Percentiles rank a stretch among this genome's conserved stretches.
Evolutionary conservation across 2,888 invertebrate species (phyloP).

Genomic region (Lycia hirtaria): DNA sequence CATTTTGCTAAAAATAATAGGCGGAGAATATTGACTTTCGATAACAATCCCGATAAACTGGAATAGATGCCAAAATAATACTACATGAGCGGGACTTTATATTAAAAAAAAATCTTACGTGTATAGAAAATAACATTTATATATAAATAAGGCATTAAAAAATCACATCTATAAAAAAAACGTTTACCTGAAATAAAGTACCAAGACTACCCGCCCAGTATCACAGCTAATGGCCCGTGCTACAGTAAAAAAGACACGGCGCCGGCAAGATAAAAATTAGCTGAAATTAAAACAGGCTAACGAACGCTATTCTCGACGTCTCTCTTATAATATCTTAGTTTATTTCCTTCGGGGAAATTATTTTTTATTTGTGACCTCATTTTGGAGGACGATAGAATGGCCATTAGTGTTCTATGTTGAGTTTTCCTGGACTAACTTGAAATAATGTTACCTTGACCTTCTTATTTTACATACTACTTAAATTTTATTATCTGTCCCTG

Average conservation of each 20-base stretch:
- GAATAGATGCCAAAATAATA: no score
- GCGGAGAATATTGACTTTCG: no score
- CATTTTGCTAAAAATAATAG: no score
- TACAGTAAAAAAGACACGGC: conserved; percentile 77
- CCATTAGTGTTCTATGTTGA: not conserved
- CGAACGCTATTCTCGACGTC: conserved; percentile 76
- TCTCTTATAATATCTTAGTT: conserved; percentile 44
- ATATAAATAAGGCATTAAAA: no score
- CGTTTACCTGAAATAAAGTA: conserved; percentile 50
- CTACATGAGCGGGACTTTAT: no score
- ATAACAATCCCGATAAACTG: no score
- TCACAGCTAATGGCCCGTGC: conserved; percentile 76
- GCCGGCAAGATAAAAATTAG: conserved; percentile 83
- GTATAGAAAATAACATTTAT: no score
- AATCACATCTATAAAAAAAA: not conserved
- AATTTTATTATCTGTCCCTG: no score
- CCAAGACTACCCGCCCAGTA: conserved; percentile 51
- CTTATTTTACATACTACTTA: no score
- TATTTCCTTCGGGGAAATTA: conserved; percentile 42
- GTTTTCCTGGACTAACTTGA: not conserved
- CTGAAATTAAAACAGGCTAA: conserved; percentile 85
- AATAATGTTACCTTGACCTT: not conserved
- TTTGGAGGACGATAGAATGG: conserved; percentile 9
- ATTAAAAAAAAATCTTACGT: no score
- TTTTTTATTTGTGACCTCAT: conserved; percentile 31